Conservation (phyloP, 2,113 vertebrate genomes). For the Naja naja region DNA sequence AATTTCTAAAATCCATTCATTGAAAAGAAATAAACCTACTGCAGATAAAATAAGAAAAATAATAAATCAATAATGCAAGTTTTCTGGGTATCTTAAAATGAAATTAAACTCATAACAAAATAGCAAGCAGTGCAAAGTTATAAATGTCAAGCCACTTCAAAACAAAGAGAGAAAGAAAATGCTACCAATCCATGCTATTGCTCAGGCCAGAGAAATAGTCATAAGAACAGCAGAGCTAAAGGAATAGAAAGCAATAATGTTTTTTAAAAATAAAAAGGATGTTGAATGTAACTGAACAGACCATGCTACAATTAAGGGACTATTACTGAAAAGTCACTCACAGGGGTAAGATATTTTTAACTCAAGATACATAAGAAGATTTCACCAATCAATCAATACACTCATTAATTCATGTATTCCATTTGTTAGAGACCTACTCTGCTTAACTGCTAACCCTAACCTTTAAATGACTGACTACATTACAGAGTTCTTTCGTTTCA, state of each 20-base stretch:
- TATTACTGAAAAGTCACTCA: background rate
- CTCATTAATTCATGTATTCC: background rate
- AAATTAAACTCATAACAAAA: background rate
- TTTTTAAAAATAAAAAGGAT: background rate
- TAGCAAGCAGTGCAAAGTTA: background rate
- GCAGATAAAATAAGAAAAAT: background rate
- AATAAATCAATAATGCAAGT: background rate
- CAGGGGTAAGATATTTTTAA: background rate
- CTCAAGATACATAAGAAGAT: background rate
- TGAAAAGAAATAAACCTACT: background rate
- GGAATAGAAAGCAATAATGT: background rate
- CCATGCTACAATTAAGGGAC: background rate
- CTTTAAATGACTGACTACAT: background rate
- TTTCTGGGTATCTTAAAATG: background rate
- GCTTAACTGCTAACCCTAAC: background rate
- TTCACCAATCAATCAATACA: background rate
- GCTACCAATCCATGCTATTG: background rate
- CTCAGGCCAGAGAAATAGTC: background rate
- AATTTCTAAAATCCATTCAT: background rate
- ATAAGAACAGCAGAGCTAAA: background rate
- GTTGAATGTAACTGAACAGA: background rate
- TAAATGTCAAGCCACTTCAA: background rate
- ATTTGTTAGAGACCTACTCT: background rate
- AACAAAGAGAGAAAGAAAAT: background rate
- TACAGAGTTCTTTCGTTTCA: background rate